phyloP scores from a whole-genome alignment of 2,888 invertebrate genomes.

The Globia sparganii region DNA sequence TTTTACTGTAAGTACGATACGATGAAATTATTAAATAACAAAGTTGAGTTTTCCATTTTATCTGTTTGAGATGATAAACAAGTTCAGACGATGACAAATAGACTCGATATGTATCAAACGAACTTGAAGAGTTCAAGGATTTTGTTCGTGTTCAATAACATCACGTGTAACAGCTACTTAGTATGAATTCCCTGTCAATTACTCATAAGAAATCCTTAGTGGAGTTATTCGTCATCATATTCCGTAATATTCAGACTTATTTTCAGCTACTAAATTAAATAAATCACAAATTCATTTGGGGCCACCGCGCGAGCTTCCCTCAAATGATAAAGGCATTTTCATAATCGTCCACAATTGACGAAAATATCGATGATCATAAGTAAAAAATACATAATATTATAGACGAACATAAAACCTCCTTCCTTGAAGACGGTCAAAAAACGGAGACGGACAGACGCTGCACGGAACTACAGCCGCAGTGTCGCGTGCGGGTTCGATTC shows the following conservation, averaged over 20 bases:
- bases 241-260: background rate
- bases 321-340: background rate
- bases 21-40: conserved; percentile 40
- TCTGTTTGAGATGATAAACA: conserved; percentile 44
- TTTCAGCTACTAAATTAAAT: background rate
- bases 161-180: conserved; percentile 4
- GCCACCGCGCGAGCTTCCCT: background rate
- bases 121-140: conserved; percentile 52
- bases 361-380: background rate
- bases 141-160: conserved; percentile 27
- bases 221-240: background rate
- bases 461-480: background rate
- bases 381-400: background rate
- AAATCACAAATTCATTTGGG: background rate
- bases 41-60: conserved; percentile 42
- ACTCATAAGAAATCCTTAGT: background rate
- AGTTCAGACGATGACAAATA: conserved; percentile 39
- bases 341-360: background rate
- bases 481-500: conserved; percentile 17
- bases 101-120: conserved; percentile 13
- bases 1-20: background rate
- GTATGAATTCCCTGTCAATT: background rate
- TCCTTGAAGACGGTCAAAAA: background rate
- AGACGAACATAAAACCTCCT: background rate
- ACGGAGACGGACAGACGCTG: background rate